Conservation (phyloP, 2,113 vertebrate genomes). For the Vicugna pacos region DNA sequence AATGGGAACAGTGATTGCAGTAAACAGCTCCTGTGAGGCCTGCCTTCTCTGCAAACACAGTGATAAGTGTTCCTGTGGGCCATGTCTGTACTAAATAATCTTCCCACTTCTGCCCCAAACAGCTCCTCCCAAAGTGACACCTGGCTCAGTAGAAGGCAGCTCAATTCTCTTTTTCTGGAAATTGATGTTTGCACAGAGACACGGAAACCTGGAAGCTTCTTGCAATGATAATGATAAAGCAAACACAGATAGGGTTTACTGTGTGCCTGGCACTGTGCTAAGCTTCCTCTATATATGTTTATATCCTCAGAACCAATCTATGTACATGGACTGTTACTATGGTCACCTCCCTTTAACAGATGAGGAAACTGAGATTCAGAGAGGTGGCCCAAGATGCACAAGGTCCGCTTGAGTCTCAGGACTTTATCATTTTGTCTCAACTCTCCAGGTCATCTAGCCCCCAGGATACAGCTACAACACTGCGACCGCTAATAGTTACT, state of each 20-base stretch:
- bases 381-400: background rate
- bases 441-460: background rate
- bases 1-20: background rate
- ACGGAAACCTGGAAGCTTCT: background rate
- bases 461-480: background rate
- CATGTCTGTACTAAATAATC: background rate
- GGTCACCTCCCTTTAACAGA: background rate
- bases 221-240: background rate
- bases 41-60: background rate
- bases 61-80: background rate
- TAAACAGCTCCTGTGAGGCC: background rate
- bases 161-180: background rate
- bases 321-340: background rate
- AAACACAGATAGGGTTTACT: background rate
- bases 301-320: background rate
- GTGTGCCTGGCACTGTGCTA: background rate
- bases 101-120: background rate
- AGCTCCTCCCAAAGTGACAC: background rate
- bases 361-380: background rate
- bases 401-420: background rate
- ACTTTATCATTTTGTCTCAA: background rate
- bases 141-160: background rate
- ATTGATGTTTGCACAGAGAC: background rate
- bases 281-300: background rate
- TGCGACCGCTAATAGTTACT: rapidly evolving